Percentiles rank a stretch among this genome's conserved stretches.
Evolutionary conservation across 2,113 vertebrate genomes (phyloP).

Genomic region (Pedionomus torquatus): DNA sequence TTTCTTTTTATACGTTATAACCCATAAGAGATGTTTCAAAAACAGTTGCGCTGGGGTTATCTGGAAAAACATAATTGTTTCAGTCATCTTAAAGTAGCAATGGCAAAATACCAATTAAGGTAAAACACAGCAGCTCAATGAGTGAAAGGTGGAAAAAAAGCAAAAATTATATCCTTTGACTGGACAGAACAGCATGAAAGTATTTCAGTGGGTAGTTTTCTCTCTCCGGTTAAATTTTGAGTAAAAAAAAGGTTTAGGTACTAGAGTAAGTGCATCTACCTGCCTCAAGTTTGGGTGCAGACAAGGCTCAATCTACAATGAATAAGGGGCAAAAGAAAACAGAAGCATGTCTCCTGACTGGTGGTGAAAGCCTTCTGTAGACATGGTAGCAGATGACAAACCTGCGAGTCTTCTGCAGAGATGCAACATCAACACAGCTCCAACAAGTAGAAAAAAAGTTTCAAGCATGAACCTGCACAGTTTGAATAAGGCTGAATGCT

Average conservation of each 20-base stretch:
- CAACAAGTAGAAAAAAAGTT: not conserved
- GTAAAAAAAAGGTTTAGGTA: not conserved
- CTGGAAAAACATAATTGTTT: not conserved
- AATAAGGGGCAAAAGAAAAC: not conserved
- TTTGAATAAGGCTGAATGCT: not conserved
- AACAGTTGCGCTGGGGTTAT: not conserved
- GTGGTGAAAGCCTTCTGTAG: not conserved
- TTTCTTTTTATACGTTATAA: conserved; percentile 6
- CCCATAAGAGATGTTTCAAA: not conserved
- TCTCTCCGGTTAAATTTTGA: not conserved
- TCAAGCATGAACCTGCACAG: not conserved
- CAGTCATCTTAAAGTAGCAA: not conserved
- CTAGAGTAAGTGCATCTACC: not conserved
- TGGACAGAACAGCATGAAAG: not conserved
- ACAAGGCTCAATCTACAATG: not conserved
- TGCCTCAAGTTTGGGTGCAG: not conserved
- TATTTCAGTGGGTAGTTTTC: not conserved
- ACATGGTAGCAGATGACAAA: not conserved
- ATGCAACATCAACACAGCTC: not conserved
- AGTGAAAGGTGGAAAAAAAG: not conserved
- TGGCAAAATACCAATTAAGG: not conserved
- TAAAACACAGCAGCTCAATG: not conserved
- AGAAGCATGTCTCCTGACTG: not conserved
- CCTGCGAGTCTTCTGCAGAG: not conserved
- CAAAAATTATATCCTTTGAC: not conserved